Conservation (phyloP, 1,140 invertebrate genomes). For the Radopholus similis region DNA sequence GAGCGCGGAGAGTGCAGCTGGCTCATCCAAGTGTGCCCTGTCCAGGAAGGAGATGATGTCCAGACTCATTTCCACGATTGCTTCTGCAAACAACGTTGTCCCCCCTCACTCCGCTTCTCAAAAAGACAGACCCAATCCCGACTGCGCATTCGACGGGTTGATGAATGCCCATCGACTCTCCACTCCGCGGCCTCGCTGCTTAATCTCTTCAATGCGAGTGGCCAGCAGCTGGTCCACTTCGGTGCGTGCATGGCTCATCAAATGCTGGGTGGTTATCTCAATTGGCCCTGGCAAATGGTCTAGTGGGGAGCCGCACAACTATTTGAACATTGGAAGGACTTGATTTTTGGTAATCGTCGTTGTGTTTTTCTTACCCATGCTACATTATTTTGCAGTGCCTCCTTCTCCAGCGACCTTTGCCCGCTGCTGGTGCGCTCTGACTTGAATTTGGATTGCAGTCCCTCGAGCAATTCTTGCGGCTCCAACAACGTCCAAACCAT, state of each 20-base stretch:
- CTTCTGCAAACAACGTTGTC: slow-evolving; percentile 7
- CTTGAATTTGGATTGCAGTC: slow-evolving; percentile 6
- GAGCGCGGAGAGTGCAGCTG: slow-evolving; percentile 26
- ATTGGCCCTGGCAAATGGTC: slow-evolving; percentile 32
- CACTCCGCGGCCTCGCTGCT: slow-evolving; percentile 31
- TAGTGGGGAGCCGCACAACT: slow-evolving; percentile 45
- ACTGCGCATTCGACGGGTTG: slow-evolving; percentile 29
- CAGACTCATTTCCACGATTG: slow-evolving; percentile 39
- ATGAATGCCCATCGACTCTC: slow-evolving; percentile 45
- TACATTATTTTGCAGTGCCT: slow-evolving; percentile 4
- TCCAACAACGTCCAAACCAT: slow-evolving; percentile 44
- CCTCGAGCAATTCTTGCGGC: slow-evolving; percentile 15
- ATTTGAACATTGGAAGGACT: background rate
- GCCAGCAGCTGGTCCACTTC: slow-evolving; percentile 26
- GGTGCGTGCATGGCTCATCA: slow-evolving; percentile 20
- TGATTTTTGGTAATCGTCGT: too few relatives aligned
- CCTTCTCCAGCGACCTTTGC: background rate
- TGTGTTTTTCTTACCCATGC: background rate
- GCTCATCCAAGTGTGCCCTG: slow-evolving; percentile 16
- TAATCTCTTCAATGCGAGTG: slow-evolving; percentile 37
- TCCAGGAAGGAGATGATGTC: slow-evolving; percentile 33
- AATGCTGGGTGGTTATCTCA: slow-evolving; percentile 30
- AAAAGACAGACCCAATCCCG: slow-evolving; percentile 32
- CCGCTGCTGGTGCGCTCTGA: background rate
- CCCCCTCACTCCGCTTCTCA: background rate